Evolutionary conservation across 2,113 vertebrate species (phyloP).

Genomic region (Australoheros scitulus): DNA sequence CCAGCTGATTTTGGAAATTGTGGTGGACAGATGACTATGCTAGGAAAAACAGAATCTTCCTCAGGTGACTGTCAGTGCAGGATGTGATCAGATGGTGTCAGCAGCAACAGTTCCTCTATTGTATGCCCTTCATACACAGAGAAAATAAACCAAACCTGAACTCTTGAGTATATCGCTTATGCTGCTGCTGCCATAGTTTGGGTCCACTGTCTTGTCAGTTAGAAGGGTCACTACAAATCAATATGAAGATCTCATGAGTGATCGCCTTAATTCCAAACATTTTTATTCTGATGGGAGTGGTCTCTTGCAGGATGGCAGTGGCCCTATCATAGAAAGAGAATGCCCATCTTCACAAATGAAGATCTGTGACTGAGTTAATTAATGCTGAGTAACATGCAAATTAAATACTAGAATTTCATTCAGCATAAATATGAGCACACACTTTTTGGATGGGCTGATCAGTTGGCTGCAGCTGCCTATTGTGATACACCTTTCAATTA

Average conservation of each 20-base stretch:
- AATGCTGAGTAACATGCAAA: neutral
- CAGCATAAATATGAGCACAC: neutral
- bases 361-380: neutral
- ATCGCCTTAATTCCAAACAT: neutral
- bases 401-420: neutral
- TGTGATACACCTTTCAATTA: neutral
- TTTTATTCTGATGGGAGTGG: neutral
- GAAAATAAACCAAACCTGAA: neutral
- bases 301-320: neutral
- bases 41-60: neutral
- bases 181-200: neutral
- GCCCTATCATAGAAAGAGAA: neutral
- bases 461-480: neutral
- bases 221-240: neutral
- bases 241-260: no score
- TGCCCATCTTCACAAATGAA: neutral
- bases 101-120: neutral
- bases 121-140: rapidly evolving
- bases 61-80: neutral
- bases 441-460: neutral
- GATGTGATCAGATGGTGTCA: neutral
- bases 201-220: neutral
- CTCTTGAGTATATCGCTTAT: neutral
- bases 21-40: neutral
- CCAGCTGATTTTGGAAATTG: neutral